Evolutionary conservation across 2,797 vertebrate genomes (phyloP), one percentile per base, ranked within the genome.

Genomic region (Prunella strophiata): DNA sequence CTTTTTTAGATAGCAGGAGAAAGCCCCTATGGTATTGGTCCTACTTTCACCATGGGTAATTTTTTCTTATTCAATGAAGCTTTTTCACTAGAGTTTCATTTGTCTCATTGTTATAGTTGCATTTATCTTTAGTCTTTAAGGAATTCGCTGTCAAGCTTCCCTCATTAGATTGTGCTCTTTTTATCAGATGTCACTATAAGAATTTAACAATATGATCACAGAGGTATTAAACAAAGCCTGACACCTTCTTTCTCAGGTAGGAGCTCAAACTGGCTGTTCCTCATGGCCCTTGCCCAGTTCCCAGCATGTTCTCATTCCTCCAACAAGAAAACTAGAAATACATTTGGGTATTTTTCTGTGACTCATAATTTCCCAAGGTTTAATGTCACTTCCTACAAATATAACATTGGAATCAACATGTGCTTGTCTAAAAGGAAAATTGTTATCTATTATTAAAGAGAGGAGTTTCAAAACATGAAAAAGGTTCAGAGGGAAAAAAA

Each of bases 121-220:
- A 89, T 88, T 92, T 88, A 62, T 82, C 54, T 71, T 83, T 50
- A 80, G 51, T 62, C 66, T 63, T 89, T 52, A 83, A 89, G 82
- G 57, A 94, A 74, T 88, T 88, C 40, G 34, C 34, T 19, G 36
- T 36, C 55, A 89, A 70, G 13, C 29, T 86, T 89, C 17, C 40
- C 61, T 82, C 40, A 40, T 87, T 70, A 92, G 40, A 51, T 51
- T 87, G 29, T 66, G 30, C 16, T 87, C n/a, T 85, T 95, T 85
- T 61, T 55, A 65, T 73, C 63, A 85, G 43, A 40, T 47, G 30
- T 40, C 4, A 1, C 16, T 74, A 11, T 36, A 72, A 59, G 16
- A 48, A 65, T 63, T 47, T 45, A 78, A 70, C 16, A 73, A 40
- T 58, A 29, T 14, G 52, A 58, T 59, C 43, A 70, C 25, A 79